Base-by-base conservation (phyloP, 2,888 invertebrate species). In the Thymelicus acteon region DNA sequence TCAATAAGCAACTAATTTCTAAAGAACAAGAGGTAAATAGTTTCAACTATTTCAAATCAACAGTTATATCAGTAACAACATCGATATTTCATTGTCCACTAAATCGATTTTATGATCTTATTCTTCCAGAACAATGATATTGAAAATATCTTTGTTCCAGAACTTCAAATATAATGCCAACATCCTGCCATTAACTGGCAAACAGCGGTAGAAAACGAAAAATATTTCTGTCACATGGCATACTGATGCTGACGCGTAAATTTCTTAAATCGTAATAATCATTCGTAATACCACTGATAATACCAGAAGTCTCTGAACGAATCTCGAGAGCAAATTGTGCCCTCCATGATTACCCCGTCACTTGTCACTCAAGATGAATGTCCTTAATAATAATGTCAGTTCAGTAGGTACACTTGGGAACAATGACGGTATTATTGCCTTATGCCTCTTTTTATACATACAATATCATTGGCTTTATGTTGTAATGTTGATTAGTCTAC, bases 361-460 rank as follows among this genome's bases (percentile, higher is more conserved):
- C 47, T 57, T 57, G 68, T 68, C 62, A 57, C 54, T 68, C 68
- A 68, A 68, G 19, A 64, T 40, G 52, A 52, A 54, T 54, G 52
- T 54, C 64, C 58, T 54, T 52, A 64, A 47, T 47, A 47, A 64
- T 54, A 52, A 52, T 52, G 54, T 58, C 54, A 24, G 24, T 37
- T 37, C 58, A 39, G 58, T 39, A 39, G 37, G 58, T 39, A 39
- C 13, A 54, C 54, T 54, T 54, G 54, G 54, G 24, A 54, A 54
- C 54, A 54, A 54, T 54, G 62, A 7, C 37, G 31, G 48, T 37
- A 7, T 7, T 31, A 48, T 31, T 37, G n/a, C 31, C 7, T 19
- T 12, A n/a, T 2, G 31, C 31, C 31, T 31, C 31, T 31, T 31
- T 31, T 31, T 31, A 3, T 3, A 31, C 31, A 31, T 31, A 19